Percentiles rank a stretch among this genome's conserved stretches.
phyloP scores from a whole-genome alignment of 2,113 vertebrate genomes.

The Myiozetetes cayanensis region DNA sequence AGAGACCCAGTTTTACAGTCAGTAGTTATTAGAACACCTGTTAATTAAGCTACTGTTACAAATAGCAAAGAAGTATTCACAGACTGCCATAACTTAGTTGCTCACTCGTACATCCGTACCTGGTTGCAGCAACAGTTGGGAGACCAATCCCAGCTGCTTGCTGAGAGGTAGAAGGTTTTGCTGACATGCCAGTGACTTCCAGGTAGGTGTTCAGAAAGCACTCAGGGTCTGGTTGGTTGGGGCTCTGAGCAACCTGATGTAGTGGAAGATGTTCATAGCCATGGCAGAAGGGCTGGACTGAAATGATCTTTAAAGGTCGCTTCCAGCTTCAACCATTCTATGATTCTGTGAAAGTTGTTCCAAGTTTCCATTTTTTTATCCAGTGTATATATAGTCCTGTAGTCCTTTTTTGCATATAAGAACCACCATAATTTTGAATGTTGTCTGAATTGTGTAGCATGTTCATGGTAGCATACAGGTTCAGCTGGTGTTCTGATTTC shows the following conservation, averaged over 20 bases:
- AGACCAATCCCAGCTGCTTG: neutral
- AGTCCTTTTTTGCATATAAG: neutral
- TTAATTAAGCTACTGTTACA: neutral
- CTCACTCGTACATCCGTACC: accelerated
- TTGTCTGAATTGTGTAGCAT: neutral
- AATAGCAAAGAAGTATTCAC: neutral
- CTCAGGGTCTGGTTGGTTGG: neutral
- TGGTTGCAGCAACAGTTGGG: neutral
- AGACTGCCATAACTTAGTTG: neutral
- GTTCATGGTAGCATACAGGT: neutral
- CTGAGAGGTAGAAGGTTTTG: neutral
- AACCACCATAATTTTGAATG: neutral
- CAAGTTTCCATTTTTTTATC: neutral
- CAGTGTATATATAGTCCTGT: neutral
- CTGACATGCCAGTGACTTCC: neutral
- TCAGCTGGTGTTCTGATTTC: neutral
- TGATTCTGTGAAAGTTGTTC: neutral
- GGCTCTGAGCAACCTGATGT: neutral
- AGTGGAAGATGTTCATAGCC: neutral
- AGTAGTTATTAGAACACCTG: neutral
- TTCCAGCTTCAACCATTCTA: neutral
- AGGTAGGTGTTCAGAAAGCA: neutral
- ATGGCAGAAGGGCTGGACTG: neutral
- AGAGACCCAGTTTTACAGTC: neutral
- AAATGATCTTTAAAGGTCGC: neutral